These are phyloP conservation scores for Metopia argyrocephala DNA, from an alignment of 2,888 invertebrate genomes.

Conservation along the genomic window DNA sequence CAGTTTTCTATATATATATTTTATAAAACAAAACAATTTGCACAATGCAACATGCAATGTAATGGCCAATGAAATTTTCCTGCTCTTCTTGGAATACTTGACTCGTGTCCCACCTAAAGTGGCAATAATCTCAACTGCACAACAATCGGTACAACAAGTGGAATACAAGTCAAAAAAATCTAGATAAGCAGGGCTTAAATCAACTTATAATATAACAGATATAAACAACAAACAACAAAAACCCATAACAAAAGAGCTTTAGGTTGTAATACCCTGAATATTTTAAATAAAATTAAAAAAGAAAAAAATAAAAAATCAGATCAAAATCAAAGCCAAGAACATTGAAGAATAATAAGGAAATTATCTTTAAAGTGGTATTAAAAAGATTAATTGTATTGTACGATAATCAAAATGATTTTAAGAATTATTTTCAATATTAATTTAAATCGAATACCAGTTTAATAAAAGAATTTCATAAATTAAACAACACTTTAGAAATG, in stretches of 20 bases:
- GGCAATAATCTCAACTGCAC: conserved; percentile 13
- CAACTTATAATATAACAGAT: conserved; percentile 40
- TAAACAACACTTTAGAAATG: too few species aligned
- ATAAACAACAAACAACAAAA: not conserved
- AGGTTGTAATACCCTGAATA: conserved; percentile 38
- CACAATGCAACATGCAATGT: conserved; percentile 24
- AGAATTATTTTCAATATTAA: conserved; percentile 23
- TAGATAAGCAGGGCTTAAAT: conserved; percentile 57
- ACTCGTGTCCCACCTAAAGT: conserved; percentile 52
- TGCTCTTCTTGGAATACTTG: conserved; percentile 40
- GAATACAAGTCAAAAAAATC: conserved; percentile 44
- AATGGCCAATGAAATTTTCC: conserved; percentile 54
- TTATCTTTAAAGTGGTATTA: conserved; percentile 13
- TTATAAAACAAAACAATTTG: not conserved
- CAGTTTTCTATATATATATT: not conserved
- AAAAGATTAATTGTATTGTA: conserved; percentile 44
- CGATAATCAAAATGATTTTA: conserved; percentile 40
- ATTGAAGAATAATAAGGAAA: not conserved
- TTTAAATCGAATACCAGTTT: conserved; percentile 50
- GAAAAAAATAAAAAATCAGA: conserved; percentile 3
- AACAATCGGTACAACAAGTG: not conserved
- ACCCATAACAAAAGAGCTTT: conserved; percentile 3
- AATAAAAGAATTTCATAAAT: conserved; percentile 33
- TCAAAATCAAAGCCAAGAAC: conserved; percentile 4
- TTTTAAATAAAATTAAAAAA: conserved; percentile 3